Percentiles rank a stretch among this genome's conserved stretches.
These are phyloP conservation scores for Trichomycterus rosablanca DNA, from an alignment of 2,113 vertebrate genomes.

Conservation along the genomic window DNA sequence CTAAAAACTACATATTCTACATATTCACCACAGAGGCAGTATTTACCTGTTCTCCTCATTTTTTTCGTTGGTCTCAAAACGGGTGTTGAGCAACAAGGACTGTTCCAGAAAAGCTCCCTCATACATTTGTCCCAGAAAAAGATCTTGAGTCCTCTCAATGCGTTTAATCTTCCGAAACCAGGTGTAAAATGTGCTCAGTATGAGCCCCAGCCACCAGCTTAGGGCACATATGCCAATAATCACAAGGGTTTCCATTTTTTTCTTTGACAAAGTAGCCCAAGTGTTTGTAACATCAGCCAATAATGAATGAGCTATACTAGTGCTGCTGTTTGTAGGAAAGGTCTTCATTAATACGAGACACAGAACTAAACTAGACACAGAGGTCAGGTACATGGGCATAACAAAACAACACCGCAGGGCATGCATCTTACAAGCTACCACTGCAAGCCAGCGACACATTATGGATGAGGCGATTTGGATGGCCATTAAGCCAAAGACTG, in stretches of 20 bases:
- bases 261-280: slow-evolving; percentile 41
- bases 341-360: slow-evolving; percentile 5
- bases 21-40: too few relatives aligned
- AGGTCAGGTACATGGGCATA: slow-evolving; percentile 59
- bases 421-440: slow-evolving; percentile 68
- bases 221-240: slow-evolving; percentile 37
- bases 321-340: slow-evolving; percentile 16
- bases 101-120: slow-evolving; percentile 68
- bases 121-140: slow-evolving; percentile 57
- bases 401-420: slow-evolving; percentile 58
- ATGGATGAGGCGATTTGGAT: slow-evolving; percentile 61
- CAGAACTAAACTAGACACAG: slow-evolving; percentile 49
- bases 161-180: slow-evolving; percentile 51
- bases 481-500: slow-evolving; percentile 44
- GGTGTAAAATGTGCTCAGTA: slow-evolving; percentile 56
- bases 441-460: slow-evolving; percentile 62
- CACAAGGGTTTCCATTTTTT: slow-evolving; percentile 25
- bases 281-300: slow-evolving; percentile 47
- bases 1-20: too few relatives aligned
- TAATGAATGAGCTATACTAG: not conserved
- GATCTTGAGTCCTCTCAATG: slow-evolving; percentile 62
- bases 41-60: too few relatives aligned
- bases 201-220: slow-evolving; percentile 57
- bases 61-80: too few relatives aligned
- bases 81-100: slow-evolving; percentile 59